phyloP scores from a whole-genome alignment of 2,113 vertebrate species.

The Alligator mississippiensis region DNA sequence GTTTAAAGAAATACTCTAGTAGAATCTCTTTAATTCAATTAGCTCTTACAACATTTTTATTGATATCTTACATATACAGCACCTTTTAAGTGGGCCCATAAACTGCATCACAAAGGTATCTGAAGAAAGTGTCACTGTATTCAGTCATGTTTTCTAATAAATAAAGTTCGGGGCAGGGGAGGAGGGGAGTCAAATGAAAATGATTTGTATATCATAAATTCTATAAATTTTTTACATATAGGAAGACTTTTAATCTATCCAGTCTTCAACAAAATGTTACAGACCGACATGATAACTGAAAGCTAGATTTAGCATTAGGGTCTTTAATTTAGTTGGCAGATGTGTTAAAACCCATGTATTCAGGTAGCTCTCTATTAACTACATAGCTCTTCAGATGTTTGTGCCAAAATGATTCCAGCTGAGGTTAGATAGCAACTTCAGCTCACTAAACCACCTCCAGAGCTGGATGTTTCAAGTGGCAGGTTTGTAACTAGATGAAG shows the following conservation, averaged over 20 bases:
- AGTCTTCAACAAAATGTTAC: slow-evolving; percentile 34
- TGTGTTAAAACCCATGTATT: slow-evolving; percentile 39
- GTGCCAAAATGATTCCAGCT: slow-evolving; percentile 45
- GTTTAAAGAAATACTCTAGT: background rate
- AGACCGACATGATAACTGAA: slow-evolving; percentile 32
- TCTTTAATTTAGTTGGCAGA: slow-evolving; percentile 65
- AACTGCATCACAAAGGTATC: background rate
- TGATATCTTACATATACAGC: background rate
- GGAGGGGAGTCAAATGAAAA: slow-evolving; percentile 11
- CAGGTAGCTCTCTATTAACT: slow-evolving; percentile 15
- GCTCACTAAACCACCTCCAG: slow-evolving; percentile 28
- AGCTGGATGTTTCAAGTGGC: background rate
- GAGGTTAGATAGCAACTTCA: slow-evolving; percentile 31
- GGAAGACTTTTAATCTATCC: slow-evolving; percentile 41
- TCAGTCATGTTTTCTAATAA: slow-evolving; percentile 11
- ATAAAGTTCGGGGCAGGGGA: background rate
- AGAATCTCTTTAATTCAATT: background rate
- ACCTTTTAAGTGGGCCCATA: background rate
- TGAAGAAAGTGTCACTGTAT: background rate
- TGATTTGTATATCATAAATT: slow-evolving; percentile 5
- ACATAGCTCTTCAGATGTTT: slow-evolving; percentile 27
- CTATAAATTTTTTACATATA: slow-evolving; percentile 17
- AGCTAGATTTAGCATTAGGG: slow-evolving; percentile 52
- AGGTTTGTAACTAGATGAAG: background rate
- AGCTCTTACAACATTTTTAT: background rate